These are phyloP conservation scores for Amitus sp. DNA, from an alignment of 2,888 invertebrate species.

Conservation along the genomic window DNA sequence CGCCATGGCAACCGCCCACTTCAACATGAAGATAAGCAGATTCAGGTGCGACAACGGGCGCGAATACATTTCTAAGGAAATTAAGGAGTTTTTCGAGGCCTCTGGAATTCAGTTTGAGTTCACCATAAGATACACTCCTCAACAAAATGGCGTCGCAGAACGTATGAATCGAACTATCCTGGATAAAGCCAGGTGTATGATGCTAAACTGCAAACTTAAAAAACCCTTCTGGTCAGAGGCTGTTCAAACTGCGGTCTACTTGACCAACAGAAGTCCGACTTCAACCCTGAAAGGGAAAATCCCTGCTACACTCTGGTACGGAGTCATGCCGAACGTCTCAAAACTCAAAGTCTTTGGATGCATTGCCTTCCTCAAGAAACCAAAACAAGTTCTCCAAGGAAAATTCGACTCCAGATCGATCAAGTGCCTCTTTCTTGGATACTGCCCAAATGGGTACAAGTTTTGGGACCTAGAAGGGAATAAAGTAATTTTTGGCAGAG, in stretches of 20 bases:
- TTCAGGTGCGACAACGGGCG: slow-evolving; percentile 46
- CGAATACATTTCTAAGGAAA: slow-evolving; percentile 43
- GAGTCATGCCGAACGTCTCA: slow-evolving; percentile 33
- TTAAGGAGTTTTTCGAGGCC: slow-evolving; percentile 40
- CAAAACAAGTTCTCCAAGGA: slow-evolving; percentile 30
- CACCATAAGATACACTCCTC: slow-evolving; percentile 41
- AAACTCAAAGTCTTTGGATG: slow-evolving; percentile 44
- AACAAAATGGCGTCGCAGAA: slow-evolving; percentile 45
- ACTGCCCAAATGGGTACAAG: slow-evolving; percentile 35
- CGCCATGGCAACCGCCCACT: background rate
- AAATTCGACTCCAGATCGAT: slow-evolving; percentile 41
- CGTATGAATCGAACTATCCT: slow-evolving; percentile 47
- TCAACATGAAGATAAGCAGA: slow-evolving; percentile 15
- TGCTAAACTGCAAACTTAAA: slow-evolving; percentile 48
- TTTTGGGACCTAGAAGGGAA: slow-evolving; percentile 40
- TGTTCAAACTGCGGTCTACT: slow-evolving; percentile 40
- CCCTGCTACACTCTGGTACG: slow-evolving; percentile 43
- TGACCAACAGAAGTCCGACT: slow-evolving; percentile 46
- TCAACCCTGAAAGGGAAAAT: slow-evolving; percentile 29
- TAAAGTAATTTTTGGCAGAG: slow-evolving; percentile 36
- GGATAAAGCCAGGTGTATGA: slow-evolving; percentile 55
- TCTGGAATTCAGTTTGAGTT: slow-evolving; percentile 45
- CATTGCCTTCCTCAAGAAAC: slow-evolving; percentile 32
- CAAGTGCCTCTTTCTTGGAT: slow-evolving; percentile 39
- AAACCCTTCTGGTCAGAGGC: slow-evolving; percentile 54